phyloP scores from a whole-genome alignment of 2,888 invertebrate species.

The Strigamia crassipes region DNA sequence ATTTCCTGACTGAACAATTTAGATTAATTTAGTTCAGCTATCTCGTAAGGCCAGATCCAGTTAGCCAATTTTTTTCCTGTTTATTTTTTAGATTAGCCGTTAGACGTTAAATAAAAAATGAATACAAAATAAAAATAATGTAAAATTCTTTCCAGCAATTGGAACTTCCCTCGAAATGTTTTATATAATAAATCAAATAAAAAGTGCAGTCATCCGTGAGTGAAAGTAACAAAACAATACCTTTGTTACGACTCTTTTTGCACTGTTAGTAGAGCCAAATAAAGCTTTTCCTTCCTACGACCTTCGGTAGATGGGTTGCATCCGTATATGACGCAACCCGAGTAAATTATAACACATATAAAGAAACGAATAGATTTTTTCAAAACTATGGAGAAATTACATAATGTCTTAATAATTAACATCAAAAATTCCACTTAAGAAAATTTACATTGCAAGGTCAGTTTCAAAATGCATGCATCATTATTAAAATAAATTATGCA shows the following conservation, averaged over 20 bases:
- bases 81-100: background rate
- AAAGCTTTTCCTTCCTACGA: slow-evolving; percentile 17
- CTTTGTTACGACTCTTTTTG: background rate
- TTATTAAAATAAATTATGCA: background rate
- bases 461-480: no score
- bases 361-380: background rate
- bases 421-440: no score
- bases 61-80: background rate
- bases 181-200: background rate
- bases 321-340: background rate
- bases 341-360: background rate
- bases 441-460: no score
- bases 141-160: background rate
- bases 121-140: background rate
- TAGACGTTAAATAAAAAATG: background rate
- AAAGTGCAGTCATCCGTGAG: background rate
- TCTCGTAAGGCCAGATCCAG: background rate
- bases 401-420: no score
- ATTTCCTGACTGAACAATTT: background rate
- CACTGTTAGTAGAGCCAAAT: background rate
- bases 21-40: slow-evolving; percentile 2
- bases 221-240: background rate
- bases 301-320: background rate
- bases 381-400: no score
- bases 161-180: background rate